Evolutionary conservation across 2,113 vertebrate species (phyloP), one percentile per base, ranked within the genome.

Genomic region (Phyllostomus discolor): DNA sequence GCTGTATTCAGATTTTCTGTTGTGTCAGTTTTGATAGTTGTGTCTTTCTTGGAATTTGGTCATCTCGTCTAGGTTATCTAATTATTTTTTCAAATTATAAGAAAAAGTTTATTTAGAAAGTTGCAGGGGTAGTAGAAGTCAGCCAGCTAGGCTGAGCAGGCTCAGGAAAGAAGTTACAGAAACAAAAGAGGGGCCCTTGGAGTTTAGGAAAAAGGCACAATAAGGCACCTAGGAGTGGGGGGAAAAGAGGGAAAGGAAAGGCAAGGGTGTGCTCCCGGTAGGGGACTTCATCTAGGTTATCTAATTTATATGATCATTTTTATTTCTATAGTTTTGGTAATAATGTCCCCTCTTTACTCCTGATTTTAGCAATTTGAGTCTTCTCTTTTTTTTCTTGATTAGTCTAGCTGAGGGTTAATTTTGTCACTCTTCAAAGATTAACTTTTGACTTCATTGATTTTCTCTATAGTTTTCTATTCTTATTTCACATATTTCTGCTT

Each of bases 391-490:
- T 46, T 69, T 52, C 70, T 52, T 88, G 17, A 62, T 72, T 50
- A 82, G 28, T 73, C 19, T 62, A 66, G 14, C 54, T 50, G 14
- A 67, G 57, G 16, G 62, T 69, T 35, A 62, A 52, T 86, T 73
- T 80, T 86, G 28, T 46, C n/a, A 33, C 67, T 80, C 46, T 62
- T 57, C 10, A n/a, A 85, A 76, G 59, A 70, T 79, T 35, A 52
- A 78, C 62, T 95, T 91, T 81, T 81, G 35, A 54, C 73, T 92
- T 95, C 69, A 33, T 16, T 92, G 52, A 66, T 64, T 91, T 75
- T 52, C 43, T 46, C 10, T 70, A 64, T 2, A 52, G 38, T 54
- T 92, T 82, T 75, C 89, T 66, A 83, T 46, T 73, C 66, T 64
- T 87, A 79, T 79, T 79, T 79, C 90, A 80, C 24, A 10, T 54